phyloP scores from a whole-genome alignment of 2,113 vertebrate genomes.

The Epinephelus fuscoguttatus region DNA sequence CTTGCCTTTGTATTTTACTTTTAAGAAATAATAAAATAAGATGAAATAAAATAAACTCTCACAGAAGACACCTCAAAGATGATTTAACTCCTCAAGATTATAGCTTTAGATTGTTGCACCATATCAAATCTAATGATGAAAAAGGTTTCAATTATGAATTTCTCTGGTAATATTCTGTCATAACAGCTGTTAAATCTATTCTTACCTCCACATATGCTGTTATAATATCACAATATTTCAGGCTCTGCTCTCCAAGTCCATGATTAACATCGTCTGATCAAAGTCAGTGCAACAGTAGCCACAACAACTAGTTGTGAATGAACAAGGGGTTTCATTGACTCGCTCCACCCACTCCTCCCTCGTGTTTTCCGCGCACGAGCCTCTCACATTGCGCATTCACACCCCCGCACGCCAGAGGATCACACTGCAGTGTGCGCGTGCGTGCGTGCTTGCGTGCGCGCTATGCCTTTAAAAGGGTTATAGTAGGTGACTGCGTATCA shows the following conservation, averaged over 20 bases:
- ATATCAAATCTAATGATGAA: neutral
- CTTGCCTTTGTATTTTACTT: no score
- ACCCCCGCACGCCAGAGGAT: constrained; percentile 48
- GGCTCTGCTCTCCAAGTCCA: neutral
- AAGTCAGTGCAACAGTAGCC: constrained; percentile 11
- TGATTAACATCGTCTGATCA: constrained; percentile 11
- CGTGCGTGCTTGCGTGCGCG: constrained; percentile 28
- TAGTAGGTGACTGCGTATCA: constrained; percentile 83
- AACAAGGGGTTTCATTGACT: constrained; percentile 71
- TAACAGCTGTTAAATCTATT: neutral
- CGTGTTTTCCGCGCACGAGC: constrained; percentile 42
- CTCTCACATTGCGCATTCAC: constrained; percentile 46
- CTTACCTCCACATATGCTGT: neutral
- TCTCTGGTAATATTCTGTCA: neutral
- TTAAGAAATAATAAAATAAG: no score
- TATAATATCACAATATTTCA: neutral
- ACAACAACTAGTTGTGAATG: constrained; percentile 73
- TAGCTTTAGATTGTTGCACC: neutral
- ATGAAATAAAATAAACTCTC: no score
- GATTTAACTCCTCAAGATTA: neutral
- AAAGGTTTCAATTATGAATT: neutral
- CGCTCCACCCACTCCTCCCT: constrained; percentile 57
- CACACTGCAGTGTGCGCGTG: constrained; percentile 73
- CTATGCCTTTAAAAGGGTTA: constrained; percentile 83
- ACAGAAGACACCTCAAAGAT: neutral